Percentiles rank a stretch among this genome's conserved stretches.
Evolutionary conservation across 2,888 invertebrate genomes (phyloP).

Genomic region (Cephus rjabovi): DNA sequence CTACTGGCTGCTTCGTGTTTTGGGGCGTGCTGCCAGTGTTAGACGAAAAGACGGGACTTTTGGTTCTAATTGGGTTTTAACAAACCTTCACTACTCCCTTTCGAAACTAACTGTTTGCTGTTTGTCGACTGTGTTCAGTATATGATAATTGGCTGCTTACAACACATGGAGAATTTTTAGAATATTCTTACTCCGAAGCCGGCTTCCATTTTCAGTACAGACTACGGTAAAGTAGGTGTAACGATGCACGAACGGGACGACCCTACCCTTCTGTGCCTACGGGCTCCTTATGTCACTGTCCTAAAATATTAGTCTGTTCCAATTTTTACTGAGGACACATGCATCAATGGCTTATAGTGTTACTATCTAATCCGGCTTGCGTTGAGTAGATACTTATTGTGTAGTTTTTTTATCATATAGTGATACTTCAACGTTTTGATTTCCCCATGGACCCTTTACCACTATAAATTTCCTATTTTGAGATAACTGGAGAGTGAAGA

Average conservation of each 20-base stretch:
- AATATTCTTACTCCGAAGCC: too few relatives aligned
- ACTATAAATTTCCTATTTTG: too few relatives aligned
- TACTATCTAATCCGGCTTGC: too few relatives aligned
- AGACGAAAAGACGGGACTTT: slow-evolving; percentile 6
- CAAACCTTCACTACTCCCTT: too few relatives aligned
- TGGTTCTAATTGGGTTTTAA: too few relatives aligned
- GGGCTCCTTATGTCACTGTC: slow-evolving; percentile 1
- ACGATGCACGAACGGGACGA: background rate
- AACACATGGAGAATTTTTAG: too few relatives aligned
- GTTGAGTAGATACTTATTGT: too few relatives aligned
- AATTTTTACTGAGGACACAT: background rate
- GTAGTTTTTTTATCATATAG: too few relatives aligned
- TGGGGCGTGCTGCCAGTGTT: slow-evolving; percentile 50
- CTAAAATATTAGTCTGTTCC: background rate
- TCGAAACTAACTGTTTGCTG: background rate
- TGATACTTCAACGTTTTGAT: too few relatives aligned
- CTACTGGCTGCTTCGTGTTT: slow-evolving; percentile 45
- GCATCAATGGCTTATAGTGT: background rate
- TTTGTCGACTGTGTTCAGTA: background rate
- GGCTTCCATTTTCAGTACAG: background rate
- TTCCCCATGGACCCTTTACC: too few relatives aligned
- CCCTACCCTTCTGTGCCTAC: slow-evolving; percentile 1
- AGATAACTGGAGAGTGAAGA: too few relatives aligned
- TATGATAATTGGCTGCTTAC: too few relatives aligned
- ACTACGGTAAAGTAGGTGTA: background rate